Conservation (phyloP, 2,113 vertebrate genomes). For the Rallus limicola region DNA sequence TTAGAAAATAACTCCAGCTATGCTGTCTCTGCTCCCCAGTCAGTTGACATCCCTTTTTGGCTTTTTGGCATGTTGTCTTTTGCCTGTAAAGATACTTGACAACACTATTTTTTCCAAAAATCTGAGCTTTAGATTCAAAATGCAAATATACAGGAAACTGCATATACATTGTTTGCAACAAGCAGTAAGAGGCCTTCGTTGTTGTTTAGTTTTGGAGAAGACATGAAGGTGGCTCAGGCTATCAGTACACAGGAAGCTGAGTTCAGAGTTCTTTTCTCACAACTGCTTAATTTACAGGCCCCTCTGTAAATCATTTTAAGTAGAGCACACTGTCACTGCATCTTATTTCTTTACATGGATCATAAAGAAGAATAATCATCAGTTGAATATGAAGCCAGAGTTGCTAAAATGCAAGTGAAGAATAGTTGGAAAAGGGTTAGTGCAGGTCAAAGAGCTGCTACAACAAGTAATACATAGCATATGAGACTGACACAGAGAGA, state of each 20-base stretch:
- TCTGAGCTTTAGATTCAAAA: not conserved
- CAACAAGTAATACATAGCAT: not conserved
- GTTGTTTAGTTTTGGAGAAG: not conserved
- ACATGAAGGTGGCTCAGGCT: not conserved
- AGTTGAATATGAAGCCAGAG: not conserved
- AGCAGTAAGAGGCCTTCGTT: not conserved
- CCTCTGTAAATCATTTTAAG: not conserved
- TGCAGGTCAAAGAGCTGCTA: not conserved
- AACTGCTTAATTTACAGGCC: not conserved
- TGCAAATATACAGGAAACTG: not conserved
- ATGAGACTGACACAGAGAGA: not conserved
- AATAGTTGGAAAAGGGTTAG: not conserved
- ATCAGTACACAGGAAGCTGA: not conserved
- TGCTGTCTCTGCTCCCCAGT: not conserved
- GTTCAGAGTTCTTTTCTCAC: not conserved
- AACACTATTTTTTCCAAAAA: not conserved
- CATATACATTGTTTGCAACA: not conserved
- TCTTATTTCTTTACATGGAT: not conserved
- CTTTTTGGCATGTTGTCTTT: not conserved
- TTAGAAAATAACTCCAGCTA: constrained; percentile 38
- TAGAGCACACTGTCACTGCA: not conserved
- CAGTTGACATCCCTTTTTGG: not conserved
- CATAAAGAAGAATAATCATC: not conserved
- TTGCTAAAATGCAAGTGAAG: not conserved
- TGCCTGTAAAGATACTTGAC: not conserved